Conservation (phyloP, 2,888 invertebrate genomes). For the Ceraclea dissimilis region DNA sequence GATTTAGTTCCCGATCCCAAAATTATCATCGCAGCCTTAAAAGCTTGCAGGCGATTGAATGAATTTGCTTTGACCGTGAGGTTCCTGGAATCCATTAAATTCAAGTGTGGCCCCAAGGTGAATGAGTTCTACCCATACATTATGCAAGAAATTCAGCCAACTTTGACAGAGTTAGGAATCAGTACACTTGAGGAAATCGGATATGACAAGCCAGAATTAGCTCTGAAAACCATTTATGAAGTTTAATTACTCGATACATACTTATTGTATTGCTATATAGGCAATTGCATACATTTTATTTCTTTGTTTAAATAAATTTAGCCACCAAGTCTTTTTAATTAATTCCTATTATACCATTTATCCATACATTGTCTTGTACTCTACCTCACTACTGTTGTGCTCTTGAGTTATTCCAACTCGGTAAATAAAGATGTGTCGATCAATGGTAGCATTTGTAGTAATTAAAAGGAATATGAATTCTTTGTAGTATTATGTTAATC, state of each 20-base stretch:
- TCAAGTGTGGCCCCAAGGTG: constrained; percentile 72
- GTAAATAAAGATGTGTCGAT: too few relatives aligned
- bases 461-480: too few relatives aligned
- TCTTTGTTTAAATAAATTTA: too few relatives aligned
- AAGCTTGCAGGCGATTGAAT: constrained; percentile 88
- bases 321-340: too few relatives aligned
- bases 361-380: too few relatives aligned
- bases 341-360: too few relatives aligned
- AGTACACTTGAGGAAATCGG: constrained; percentile 92
- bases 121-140: constrained; percentile 81
- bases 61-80: constrained; percentile 90
- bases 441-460: too few relatives aligned
- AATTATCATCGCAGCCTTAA: constrained; percentile 78
- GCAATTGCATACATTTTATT: too few relatives aligned
- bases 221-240: constrained; percentile 66
- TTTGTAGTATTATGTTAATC: too few relatives aligned
- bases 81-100: constrained; percentile 86
- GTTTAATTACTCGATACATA: constrained; percentile 38
- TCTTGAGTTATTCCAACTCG: too few relatives aligned
- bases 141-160: constrained; percentile 84
- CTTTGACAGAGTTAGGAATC: constrained; percentile 87
- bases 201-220: constrained; percentile 94
- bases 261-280: neutral
- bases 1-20: constrained; percentile 90
- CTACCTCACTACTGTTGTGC: too few relatives aligned